phyloP scores from a whole-genome alignment of 2,113 vertebrate genomes.

The Nerophis ophidion region DNA sequence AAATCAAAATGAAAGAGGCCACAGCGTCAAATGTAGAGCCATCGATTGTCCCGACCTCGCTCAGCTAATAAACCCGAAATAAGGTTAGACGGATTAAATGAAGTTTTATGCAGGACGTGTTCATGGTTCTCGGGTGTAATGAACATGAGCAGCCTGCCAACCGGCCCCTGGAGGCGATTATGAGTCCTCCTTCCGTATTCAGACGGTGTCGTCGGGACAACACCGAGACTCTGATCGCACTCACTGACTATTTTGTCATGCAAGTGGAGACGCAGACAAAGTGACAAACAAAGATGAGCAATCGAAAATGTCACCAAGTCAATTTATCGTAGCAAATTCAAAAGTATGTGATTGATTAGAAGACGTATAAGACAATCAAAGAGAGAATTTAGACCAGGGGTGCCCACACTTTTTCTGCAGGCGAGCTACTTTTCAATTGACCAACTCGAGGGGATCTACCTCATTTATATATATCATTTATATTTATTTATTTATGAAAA shows the following conservation, averaged over 20 bases:
- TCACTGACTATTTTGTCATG: constrained; percentile 35
- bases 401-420: too few relatives aligned
- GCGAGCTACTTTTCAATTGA: too few relatives aligned
- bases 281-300: background rate
- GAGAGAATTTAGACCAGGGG: too few relatives aligned
- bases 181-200: constrained; percentile 45
- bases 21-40: background rate
- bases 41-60: constrained; percentile 1
- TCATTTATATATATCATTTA: too few relatives aligned
- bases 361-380: too few relatives aligned
- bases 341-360: too few relatives aligned
- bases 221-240: constrained; percentile 34
- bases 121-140: constrained; percentile 32
- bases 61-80: constrained; percentile 16
- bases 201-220: constrained; percentile 29
- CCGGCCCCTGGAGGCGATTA: constrained; percentile 24
- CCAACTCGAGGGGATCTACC: too few relatives aligned
- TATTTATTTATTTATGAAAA: too few relatives aligned
- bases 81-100: constrained; percentile 32
- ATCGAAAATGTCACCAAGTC: constrained; percentile 1
- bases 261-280: constrained; percentile 14
- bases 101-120: constrained; percentile 24
- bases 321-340: too few relatives aligned
- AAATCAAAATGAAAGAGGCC: background rate
- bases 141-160: constrained; percentile 23